Evolutionary conservation across 2,797 vertebrate species (phyloP), one percentile per base, ranked within the genome.

Genomic region (Lates japonicus): DNA sequence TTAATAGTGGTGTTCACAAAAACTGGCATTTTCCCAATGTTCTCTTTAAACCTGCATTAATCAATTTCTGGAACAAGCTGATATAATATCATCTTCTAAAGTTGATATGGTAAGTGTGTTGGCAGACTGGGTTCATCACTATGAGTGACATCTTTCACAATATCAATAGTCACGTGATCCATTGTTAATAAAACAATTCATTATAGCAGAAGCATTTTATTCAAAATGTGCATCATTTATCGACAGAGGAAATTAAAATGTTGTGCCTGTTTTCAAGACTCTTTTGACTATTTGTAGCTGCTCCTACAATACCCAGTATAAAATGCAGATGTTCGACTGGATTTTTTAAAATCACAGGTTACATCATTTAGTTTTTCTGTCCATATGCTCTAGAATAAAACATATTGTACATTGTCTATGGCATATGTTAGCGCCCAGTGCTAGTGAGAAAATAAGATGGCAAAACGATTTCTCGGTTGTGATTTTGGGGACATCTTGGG

Each of bases 91-190:
- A 51, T 10, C 49, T 51, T n/a, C 12, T 49, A 5, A 51, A 22
- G 9, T n/a, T 54, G 11, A 61, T 33, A 29, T 22, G 20, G 19
- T 54, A 17, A 71, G 48, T 3, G 3, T 46, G 17, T 33, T n/a
- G 20, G 35, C 17, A 52, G 35, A 39, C 39, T 33, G 52, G n/a
- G 7, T 68, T 66, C 4, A 41, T 71, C 35, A 37, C 35, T 42
- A n/a, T 19, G 52, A 71, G 44, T 4, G 14, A 57, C 33, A 61
- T 19, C n/a, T 54, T 61, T 73, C 17, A 73, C 48, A 46, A 67
- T 67, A 46, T 8, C 69, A 69, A 13, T 11, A 16, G n/a, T 41
- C 65, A 10, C 22, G 19, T 16, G 22, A 74, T 58, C 22, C 22
- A 42, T 22, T 51, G 8, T 52, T 22, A 12, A 42, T 35, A 4